These are phyloP conservation scores for Uropetala carovei DNA, from an alignment of 2,888 invertebrate genomes.

Conservation along the genomic window DNA sequence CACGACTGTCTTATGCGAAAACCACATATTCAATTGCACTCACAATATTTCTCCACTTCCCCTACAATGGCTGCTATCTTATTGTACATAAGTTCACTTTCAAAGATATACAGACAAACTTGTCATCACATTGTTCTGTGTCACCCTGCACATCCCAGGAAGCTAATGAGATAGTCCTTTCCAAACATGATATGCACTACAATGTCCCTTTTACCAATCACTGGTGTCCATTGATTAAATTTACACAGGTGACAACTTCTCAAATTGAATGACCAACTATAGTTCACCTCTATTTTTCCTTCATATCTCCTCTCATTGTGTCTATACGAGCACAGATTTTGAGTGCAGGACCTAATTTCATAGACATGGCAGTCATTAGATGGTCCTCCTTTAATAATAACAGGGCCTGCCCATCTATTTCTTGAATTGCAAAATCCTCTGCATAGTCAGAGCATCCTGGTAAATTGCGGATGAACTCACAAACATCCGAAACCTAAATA, in stretches of 20 bases:
- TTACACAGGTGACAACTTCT: neutral
- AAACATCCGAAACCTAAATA: slow-evolving; percentile 88
- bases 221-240: neutral
- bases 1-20: neutral
- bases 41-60: neutral
- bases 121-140: neutral
- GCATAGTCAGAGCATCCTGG: slow-evolving; percentile 95
- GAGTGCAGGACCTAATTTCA: slow-evolving; percentile 96
- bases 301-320: slow-evolving; percentile 82
- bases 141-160: neutral
- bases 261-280: neutral
- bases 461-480: slow-evolving; percentile 90
- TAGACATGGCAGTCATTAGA: slow-evolving; percentile 94
- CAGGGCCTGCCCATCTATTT: slow-evolving; percentile 96
- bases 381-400: slow-evolving; percentile 95
- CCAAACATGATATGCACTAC: neutral
- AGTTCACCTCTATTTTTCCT: slow-evolving; percentile 67
- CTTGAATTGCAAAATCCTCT: slow-evolving; percentile 95
- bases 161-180: slow-evolving; percentile 1
- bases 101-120: neutral
- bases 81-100: neutral
- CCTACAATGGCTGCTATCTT: neutral
- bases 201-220: neutral
- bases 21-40: neutral
- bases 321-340: slow-evolving; percentile 97